These are phyloP conservation scores for Notarius quadriscutis DNA, from an alignment of 2,113 vertebrate species.

Conservation along the genomic window DNA sequence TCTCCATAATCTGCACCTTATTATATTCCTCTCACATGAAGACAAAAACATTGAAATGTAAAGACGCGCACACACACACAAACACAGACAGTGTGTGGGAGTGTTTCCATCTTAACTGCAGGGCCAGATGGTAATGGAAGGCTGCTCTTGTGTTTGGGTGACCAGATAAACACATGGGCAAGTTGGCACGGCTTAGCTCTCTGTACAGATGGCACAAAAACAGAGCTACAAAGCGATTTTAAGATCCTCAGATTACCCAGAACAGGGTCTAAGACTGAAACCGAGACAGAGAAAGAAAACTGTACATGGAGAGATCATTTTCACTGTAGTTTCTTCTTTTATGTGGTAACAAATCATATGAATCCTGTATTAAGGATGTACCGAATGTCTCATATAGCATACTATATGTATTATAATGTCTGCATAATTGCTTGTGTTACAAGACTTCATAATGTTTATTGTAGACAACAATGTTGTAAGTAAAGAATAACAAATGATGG, in stretches of 20 bases:
- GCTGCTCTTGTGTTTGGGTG: conserved; percentile 30
- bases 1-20: neutral
- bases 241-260: neutral
- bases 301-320: neutral
- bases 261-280: neutral
- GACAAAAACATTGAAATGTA: neutral
- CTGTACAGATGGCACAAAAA: conserved; percentile 23
- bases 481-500: neutral
- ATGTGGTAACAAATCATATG: neutral
- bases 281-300: neutral
- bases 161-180: conserved; percentile 34
- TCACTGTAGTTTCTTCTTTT: neutral
- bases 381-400: neutral
- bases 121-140: conserved; percentile 36
- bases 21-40: neutral
- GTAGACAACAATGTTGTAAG: neutral
- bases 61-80: neutral
- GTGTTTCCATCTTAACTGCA: neutral
- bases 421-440: neutral
- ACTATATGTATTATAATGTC: neutral
- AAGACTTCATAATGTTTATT: neutral
- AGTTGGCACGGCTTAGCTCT: neutral
- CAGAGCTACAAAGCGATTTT: neutral
- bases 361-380: neutral
- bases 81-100: conserved; percentile 2